Conservation (phyloP, 2,797 vertebrate genomes). For the Aulostomus chinensis region DNA sequence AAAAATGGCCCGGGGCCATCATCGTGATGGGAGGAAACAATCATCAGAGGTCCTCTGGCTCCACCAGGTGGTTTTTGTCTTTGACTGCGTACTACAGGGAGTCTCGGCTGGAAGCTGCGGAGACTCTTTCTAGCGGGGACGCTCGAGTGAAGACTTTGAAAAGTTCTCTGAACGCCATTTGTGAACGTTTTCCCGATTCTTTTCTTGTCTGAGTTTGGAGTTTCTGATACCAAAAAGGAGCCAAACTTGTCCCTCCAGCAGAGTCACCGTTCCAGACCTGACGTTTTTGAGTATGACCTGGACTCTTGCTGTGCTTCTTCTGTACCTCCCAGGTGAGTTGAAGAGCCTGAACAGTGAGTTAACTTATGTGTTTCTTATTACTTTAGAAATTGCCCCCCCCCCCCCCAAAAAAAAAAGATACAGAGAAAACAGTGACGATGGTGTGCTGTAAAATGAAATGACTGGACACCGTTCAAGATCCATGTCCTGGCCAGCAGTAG, state of each 20-base stretch:
- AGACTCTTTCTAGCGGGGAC: conserved; percentile 7
- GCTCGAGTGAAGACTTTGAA: not conserved
- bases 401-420: no score
- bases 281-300: conserved; percentile 50
- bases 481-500: conserved; percentile 1
- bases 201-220: not conserved
- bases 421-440: no score
- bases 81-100: conserved; percentile 8
- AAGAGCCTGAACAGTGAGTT: conserved; percentile 23
- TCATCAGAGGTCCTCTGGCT: conserved; percentile 23
- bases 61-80: conserved; percentile 43
- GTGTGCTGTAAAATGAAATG: not conserved
- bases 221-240: not conserved
- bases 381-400: no score
- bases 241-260: not conserved
- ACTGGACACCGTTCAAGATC: not conserved
- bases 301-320: conserved; percentile 46
- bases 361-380: no score
- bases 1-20: conserved; percentile 25
- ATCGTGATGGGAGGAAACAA: conserved; percentile 27
- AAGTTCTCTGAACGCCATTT: not conserved
- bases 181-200: not conserved
- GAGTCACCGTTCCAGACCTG: conserved; percentile 1
- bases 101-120: not conserved
- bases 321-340: conserved; percentile 58